Percentiles rank a stretch among this genome's conserved stretches.
phyloP scores from a whole-genome alignment of 1,140 invertebrate genomes.

The Bombus confusus region DNA sequence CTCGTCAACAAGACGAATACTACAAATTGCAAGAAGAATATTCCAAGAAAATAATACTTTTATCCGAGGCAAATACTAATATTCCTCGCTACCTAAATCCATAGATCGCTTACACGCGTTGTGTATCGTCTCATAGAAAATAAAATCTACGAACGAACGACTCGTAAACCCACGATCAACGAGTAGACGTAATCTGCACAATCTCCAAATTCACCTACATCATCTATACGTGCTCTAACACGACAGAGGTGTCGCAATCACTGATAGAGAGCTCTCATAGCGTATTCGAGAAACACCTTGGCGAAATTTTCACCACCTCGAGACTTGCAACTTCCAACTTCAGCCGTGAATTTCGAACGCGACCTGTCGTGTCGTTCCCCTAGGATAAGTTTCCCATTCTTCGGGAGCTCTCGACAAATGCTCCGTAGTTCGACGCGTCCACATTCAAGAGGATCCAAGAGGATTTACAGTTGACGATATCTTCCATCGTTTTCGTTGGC shows the following conservation, averaged over 20 bases:
- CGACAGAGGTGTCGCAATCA: not conserved
- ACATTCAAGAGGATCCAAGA: not conserved
- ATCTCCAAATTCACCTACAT: no score
- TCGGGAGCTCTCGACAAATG: constrained; percentile 27
- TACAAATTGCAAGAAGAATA: no score
- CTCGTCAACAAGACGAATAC: no score
- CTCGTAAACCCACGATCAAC: no score
- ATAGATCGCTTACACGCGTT: no score
- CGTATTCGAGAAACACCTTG: not conserved
- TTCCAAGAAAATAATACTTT: no score
- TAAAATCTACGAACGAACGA: no score
- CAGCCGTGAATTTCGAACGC: not conserved
- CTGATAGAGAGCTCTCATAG: not conserved
- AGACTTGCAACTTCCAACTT: constrained; percentile 18
- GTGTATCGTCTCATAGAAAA: no score
- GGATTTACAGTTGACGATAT: constrained; percentile 5
- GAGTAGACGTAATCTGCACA: no score
- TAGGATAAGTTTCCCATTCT: constrained; percentile 39
- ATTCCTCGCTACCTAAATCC: no score
- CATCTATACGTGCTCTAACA: not conserved
- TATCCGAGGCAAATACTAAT: no score
- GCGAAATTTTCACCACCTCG: no score
- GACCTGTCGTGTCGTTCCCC: not conserved
- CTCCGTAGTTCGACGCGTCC: not conserved
- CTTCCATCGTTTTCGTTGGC: not conserved